These are phyloP conservation scores for Sebastes alutus DNA, from an alignment of 2,797 vertebrate species.

Conservation along the genomic window DNA sequence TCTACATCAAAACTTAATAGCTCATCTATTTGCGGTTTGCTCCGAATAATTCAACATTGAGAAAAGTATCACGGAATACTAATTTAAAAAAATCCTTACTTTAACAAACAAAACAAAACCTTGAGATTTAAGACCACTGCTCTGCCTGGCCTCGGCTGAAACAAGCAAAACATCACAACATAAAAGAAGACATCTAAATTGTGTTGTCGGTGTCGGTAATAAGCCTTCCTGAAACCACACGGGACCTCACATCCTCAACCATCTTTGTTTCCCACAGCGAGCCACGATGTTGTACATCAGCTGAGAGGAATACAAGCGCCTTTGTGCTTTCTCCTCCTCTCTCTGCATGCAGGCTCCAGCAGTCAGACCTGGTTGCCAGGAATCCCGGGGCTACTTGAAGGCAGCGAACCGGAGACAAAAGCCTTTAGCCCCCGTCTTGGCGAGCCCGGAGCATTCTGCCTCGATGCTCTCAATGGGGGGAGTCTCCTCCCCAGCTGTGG, in stretches of 20 bases:
- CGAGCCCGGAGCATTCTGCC: slow-evolving; percentile 65
- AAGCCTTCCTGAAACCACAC: not conserved
- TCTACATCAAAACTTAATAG: slow-evolving; percentile 49
- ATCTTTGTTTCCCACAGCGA: slow-evolving; percentile 41
- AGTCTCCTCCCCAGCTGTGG: slow-evolving; percentile 54
- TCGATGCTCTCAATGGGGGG: slow-evolving; percentile 58
- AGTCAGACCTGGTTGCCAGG: slow-evolving; percentile 73
- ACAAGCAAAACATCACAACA: not conserved
- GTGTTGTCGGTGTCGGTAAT: not conserved
- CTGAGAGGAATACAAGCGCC: slow-evolving; percentile 63
- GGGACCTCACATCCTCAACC: not conserved
- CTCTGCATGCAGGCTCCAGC: slow-evolving; percentile 47
- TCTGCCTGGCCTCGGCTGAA: not conserved
- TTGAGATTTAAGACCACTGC: not conserved
- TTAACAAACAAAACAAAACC: not conserved
- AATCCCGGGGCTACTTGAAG: slow-evolving; percentile 70
- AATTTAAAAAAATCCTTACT: slow-evolving; percentile 7
- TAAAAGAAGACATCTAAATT: not conserved
- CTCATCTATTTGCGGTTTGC: slow-evolving; percentile 51
- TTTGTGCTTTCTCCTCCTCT: slow-evolving; percentile 54
- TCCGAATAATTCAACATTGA: slow-evolving; percentile 29
- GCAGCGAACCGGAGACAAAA: slow-evolving; percentile 80
- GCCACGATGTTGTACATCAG: slow-evolving; percentile 63
- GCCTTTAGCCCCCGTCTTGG: slow-evolving; percentile 61
- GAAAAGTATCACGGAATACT: slow-evolving; percentile 18